Base-by-base conservation (phyloP, 92 coral and sea anemone species). In the Diadumene lineata region DNA sequence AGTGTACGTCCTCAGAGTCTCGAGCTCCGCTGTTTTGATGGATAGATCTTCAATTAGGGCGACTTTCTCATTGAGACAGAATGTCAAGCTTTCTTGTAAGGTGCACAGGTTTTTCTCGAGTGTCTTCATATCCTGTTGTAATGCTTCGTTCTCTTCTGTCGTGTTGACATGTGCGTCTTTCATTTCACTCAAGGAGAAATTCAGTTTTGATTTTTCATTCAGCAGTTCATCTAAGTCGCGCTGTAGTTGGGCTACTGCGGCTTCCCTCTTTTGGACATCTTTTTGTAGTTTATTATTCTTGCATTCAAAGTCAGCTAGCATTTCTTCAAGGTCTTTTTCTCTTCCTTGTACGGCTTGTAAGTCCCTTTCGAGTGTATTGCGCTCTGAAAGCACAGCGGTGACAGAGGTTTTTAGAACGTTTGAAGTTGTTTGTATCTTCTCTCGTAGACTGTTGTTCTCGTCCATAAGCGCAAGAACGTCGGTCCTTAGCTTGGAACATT, bases 61-160 rank as follows among this genome's bases (percentile, higher is more conserved):
- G 32, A 82, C 94, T 56, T 94, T 94, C 69, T 91, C 98, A 27
- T 76, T 85, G 44, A 89, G 88, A 25, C 92, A 87, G 43, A 62
- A 76, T 28, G 74, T 76, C 43, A 94, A 68, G 25, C 92, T 88
- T 34, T 79, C 88, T 72, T 88, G 86, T 15, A 82, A 78, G 28
- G 88, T 75, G 19, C 70, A 56, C 69, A 94, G 92, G 53, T 82
- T 94, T 26, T 75, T 81, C 51, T 89, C 97, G 13, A 84, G 81
- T 24, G 82, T 68, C 62, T 78, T 81, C 8, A 90, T 71, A 22
- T 90, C 92, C 11, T 92, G 89, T 11, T 86, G 81, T 16, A 96
- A 78, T 56, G 73, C 74, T 34, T 88, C 90, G 87, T 94, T 94
- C 78, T 86, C 89, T 48, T 85, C 84, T 18, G 82, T 82, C 66